These are phyloP conservation scores for Nephrotoma appendiculata DNA, from an alignment of 2,888 invertebrate genomes.

Conservation along the genomic window DNA sequence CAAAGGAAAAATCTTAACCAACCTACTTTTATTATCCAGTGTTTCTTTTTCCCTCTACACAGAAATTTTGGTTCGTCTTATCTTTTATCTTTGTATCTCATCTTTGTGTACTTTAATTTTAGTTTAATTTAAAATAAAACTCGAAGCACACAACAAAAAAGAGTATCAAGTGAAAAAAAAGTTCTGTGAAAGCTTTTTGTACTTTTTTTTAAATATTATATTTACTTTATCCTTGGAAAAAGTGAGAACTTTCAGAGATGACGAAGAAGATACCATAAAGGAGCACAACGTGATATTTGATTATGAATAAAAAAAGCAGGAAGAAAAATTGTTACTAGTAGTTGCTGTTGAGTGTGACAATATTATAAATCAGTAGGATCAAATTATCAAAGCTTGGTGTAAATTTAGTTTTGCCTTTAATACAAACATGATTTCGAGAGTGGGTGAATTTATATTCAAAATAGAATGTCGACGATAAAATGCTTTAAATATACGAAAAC, in stretches of 20 bases:
- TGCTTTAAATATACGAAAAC: no score
- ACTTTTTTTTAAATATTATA: background rate
- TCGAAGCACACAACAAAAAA: background rate
- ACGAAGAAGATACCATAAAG: background rate
- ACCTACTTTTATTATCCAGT: background rate
- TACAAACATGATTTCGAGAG: no score
- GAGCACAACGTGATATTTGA: background rate
- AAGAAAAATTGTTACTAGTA: background rate
- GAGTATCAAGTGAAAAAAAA: background rate
- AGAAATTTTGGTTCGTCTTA: background rate
- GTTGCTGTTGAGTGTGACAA: background rate
- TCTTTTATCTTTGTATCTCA: background rate
- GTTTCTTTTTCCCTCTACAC: background rate
- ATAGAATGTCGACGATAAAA: no score
- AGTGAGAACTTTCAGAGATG: background rate
- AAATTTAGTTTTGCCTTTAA: no score
- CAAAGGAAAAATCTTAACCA: background rate
- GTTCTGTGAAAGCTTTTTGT: background rate
- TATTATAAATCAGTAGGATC: background rate
- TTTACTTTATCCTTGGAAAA: background rate
- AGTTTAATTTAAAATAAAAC: background rate
- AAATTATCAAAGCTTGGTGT: background rate
- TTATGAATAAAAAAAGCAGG: background rate
- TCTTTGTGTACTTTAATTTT: background rate
- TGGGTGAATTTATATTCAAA: no score